Evolutionary conservation across 2,797 vertebrate species (phyloP), one percentile per base, ranked within the genome.

Genomic region (Siniperca scherzeri): DNA sequence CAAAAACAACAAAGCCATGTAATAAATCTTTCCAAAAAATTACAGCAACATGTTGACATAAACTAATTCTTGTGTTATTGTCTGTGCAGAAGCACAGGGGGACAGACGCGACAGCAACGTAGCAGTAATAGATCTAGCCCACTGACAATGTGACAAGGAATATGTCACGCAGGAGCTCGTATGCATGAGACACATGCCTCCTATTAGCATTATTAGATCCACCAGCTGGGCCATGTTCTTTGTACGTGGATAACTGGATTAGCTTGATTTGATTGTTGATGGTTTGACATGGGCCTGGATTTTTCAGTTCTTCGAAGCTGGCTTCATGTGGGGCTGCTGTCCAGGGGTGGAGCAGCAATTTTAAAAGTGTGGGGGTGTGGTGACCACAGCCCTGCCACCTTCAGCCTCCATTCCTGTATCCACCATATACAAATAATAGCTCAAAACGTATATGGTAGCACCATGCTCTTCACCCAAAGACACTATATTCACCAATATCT

Each of bases 201-300:
- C 22, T 48, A 74, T 59, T 59, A 60, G 65, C 50, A 68, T 78
- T 33, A 82, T 82, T 69, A 70, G 59, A 60, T 80, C 30, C 52
- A 61, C 60, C 81, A 83, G 69, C 70, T 74, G 56, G 60, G 69
- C 22, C 60, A 30, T 76, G 48, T 30, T 75, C 70, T 55, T 33
- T 77, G 40, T 30, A 30, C 5, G 1, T 5, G 3, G 36, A 52
- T 83, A 85, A 83, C 19, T 64, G 53, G 42, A 50, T 83, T 71
- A 82, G 7, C 40, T 64, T 77, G 61, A 83, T 81, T 87, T 48
- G 46, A 80, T 74, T 71, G 55, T 65, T 71, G 61, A 46, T 66
- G 70, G 61, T 69, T 69, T 57, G 59, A 84, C 74, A 38, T 33
- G 36, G 13, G 25, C 44, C 64, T 65, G n/a, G 36, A n/a, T 42